Conservation (phyloP, 1,140 invertebrate genomes). For the Brachionus plicatilis region DNA sequence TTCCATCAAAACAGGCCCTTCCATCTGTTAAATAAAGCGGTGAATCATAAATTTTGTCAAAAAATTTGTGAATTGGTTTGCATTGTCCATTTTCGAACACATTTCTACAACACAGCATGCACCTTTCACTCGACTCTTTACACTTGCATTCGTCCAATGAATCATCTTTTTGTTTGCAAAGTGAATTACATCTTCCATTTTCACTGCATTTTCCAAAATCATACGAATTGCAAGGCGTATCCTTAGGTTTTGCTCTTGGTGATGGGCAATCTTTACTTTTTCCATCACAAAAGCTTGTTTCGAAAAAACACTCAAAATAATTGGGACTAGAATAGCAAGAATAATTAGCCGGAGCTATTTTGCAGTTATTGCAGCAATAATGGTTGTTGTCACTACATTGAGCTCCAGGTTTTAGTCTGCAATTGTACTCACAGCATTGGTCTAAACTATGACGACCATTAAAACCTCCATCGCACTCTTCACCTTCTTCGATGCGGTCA, state of each 20-base stretch:
- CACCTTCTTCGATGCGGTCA: conserved; percentile 81
- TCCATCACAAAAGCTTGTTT: conserved; percentile 60
- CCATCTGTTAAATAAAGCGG: conserved; percentile 2
- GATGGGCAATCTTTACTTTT: conserved; percentile 67
- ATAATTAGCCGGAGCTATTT: conserved; percentile 66
- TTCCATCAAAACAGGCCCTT: conserved; percentile 14
- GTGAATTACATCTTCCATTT: background rate
- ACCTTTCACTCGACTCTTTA: conserved; percentile 74
- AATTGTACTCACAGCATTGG: conserved; percentile 83
- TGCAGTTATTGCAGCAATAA: conserved; percentile 81
- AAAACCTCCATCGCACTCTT: conserved; percentile 88
- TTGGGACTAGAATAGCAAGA: conserved; percentile 64
- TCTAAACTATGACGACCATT: conserved; percentile 84
- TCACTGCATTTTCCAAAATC: conserved; percentile 11
- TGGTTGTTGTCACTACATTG: conserved; percentile 90
- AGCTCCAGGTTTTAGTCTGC: conserved; percentile 74
- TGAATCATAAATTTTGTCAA: background rate
- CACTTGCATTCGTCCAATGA: conserved; percentile 60
- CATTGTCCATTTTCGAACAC: conserved; percentile 5
- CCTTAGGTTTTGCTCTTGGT: conserved; percentile 77
- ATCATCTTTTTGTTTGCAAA: conserved; percentile 24
- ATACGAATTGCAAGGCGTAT: conserved; percentile 67
- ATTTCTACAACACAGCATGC: conserved; percentile 82
- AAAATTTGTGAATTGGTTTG: background rate
- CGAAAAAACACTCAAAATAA: conserved; percentile 36